Evolutionary conservation across 2,797 vertebrate species (phyloP), one percentile per base, ranked within the genome.

Genomic region (Sternotherus odoratus): DNA sequence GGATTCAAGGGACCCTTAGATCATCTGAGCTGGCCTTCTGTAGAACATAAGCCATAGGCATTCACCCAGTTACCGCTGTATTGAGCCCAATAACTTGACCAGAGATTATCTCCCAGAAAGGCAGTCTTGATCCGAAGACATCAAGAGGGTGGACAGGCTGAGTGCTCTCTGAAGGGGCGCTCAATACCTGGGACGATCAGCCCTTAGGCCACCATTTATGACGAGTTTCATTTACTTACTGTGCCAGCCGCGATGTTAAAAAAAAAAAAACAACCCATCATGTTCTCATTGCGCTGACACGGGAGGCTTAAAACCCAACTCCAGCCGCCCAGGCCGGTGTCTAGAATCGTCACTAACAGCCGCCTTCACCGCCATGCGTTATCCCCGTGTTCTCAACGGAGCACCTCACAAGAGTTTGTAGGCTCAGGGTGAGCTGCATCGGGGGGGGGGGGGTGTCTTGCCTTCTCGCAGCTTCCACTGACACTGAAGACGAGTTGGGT

Each of bases 381-480:
- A 23, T 30, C 69, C 72, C 78, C 5, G 0, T 0, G 10, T 24
- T 1, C 33, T 53, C 0, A 0, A 5, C 12, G 63, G 53, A 48
- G 83, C 51, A 7, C 26, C 4, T 66, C 46, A n/a, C n/a, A 28
- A n/a, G 36, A 43, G 28, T 50, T 4, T 89, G 83, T 50, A 89
- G 56, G 50, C 56, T 72, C 9, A 46, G 49, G 6, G 26, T 53
- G 28, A 90, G 24, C 26, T 8, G 12, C 83, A 79, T 69, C 83
- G 75, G 33, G 28, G 15, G n/a, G n/a, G n/a, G n/a, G n/a, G n/a
- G n/a, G n/a, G n/a, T n/a, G 1, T 79, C 87, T 13, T 57, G 43
- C 8, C 26, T 63, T 86, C 21, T 39, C 63, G 75, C 86, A 39
- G n/a, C 56, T 30, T 50, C 43, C 11, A 12, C 9, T 39, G 54